A percentile compares a stretch with the other conserved stretches of the same genome.
These are phyloP conservation scores for Pogoniulus pusillus DNA, from an alignment of 2,797 vertebrate genomes.

Conservation along the genomic window DNA sequence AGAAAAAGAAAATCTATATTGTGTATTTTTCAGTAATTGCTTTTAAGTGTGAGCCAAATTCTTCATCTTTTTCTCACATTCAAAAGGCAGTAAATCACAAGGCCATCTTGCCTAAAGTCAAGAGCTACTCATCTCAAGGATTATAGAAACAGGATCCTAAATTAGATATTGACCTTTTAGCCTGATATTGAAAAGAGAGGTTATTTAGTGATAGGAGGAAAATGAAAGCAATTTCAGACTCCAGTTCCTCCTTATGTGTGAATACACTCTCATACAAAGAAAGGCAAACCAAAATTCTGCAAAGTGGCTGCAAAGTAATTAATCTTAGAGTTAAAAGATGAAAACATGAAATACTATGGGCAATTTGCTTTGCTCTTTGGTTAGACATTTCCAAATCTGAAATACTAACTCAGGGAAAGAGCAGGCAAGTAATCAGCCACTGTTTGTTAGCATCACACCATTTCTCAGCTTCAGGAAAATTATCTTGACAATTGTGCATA, in stretches of 20 bases:
- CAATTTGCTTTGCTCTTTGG: neutral
- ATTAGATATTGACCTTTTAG: slow-evolving; percentile 42
- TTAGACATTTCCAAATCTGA: neutral
- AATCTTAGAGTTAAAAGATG: neutral
- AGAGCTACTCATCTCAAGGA: neutral
- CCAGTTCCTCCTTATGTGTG: neutral
- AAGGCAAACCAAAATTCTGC: neutral
- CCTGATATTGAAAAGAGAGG: neutral
- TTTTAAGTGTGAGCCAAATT: neutral
- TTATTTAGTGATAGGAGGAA: slow-evolving; percentile 12
- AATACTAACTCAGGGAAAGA: neutral
- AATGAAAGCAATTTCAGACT: slow-evolving; percentile 33
- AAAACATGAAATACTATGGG: neutral
- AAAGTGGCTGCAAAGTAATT: neutral
- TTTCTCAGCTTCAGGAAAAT: neutral
- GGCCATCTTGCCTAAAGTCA: neutral
- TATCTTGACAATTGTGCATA: neutral
- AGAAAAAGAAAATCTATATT: neutral
- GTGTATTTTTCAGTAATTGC: neutral
- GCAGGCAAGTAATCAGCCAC: neutral
- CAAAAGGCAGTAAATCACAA: neutral
- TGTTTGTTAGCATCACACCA: neutral
- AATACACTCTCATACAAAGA: neutral
- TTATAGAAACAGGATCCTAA: slow-evolving; percentile 25
- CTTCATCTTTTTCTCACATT: neutral